phyloP scores from a whole-genome alignment of 1,140 invertebrate genomes.

The Coptotermes formosanus region DNA sequence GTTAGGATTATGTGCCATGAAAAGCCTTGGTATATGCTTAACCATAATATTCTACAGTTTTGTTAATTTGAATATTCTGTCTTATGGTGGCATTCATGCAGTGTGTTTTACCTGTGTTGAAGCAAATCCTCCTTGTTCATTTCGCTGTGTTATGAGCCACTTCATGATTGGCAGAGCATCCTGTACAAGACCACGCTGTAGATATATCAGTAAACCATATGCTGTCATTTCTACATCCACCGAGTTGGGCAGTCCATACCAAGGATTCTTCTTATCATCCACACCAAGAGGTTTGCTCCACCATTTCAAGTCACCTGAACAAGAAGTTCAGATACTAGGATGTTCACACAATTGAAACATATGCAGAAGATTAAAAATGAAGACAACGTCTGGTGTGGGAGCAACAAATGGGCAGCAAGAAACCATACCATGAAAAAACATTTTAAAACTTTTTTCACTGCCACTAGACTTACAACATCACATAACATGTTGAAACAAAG shows the following conservation, averaged over 20 bases:
- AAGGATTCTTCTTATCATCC: constrained; percentile 68
- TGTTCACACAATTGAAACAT: background rate
- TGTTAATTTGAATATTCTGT: background rate
- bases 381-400: too few relatives aligned
- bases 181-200: constrained; percentile 61
- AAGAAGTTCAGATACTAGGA: background rate
- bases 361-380: background rate
- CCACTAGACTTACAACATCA: constrained; percentile 49
- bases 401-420: too few relatives aligned
- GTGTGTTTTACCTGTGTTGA: constrained; percentile 60
- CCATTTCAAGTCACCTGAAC: constrained; percentile 64
- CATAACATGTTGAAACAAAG: too few relatives aligned
- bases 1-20: too few relatives aligned
- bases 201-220: constrained; percentile 72
- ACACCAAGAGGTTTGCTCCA: constrained; percentile 62
- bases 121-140: constrained; percentile 77
- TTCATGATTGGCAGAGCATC: constrained; percentile 77
- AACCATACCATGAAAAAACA: too few relatives aligned
- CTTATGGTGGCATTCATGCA: background rate
- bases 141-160: constrained; percentile 81
- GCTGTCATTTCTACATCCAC: constrained; percentile 86
- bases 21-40: too few relatives aligned
- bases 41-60: background rate
- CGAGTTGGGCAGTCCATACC: constrained; percentile 65
- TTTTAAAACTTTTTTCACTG: constrained; percentile 46